Evolutionary conservation across 2,888 invertebrate genomes (phyloP), one percentile per base, ranked within the genome.

Genomic region (Melangyna quadrimaculata): DNA sequence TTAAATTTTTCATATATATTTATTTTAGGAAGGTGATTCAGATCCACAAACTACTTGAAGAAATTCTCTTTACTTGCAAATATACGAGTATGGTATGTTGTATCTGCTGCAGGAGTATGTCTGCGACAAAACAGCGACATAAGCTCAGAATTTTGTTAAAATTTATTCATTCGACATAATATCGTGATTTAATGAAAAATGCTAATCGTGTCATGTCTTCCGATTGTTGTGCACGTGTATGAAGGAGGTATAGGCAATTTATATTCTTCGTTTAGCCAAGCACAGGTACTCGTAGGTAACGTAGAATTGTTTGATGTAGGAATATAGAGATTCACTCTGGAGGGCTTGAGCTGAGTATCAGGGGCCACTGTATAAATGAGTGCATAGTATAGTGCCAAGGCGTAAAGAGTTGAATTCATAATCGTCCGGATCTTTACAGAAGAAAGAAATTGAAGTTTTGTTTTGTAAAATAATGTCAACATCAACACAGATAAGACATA

Each of bases 171-270:
- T 86, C 86, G 81, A 86, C 86, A 86, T 86, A 86, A 86, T 81
- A 81, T 86, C 86, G 86, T 86, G 86, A 86, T 86, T 86, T 86
- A 86, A 86, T 86, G 86, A 81, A 81, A 86, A 86, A 86, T 86
- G 86, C 86, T 86, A 86, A 86, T 86, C 86, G 86, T 81, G 86
- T 78, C 86, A 86, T 86, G 86, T 86, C 86, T 81, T 86, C 86
- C 81, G 73, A 86, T 81, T 86, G 86, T 86, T 86, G 81, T 86
- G 86, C 86, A 86, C 81, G 86, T 86, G 86, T 86, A 84, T 67
- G 80, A 72, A 61, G 84, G 72, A 69, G 80, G 70, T 43, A 37
- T 37, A 45, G 55, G 57, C 57, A 55, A 69, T 59, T 61, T 48
- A 53, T 37, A 35, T 24, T 51, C 61, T n/a, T 29, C 19, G 3